Base-by-base conservation (phyloP, 2,888 invertebrate genomes). In the Prosopocoilus inquinatus region DNA sequence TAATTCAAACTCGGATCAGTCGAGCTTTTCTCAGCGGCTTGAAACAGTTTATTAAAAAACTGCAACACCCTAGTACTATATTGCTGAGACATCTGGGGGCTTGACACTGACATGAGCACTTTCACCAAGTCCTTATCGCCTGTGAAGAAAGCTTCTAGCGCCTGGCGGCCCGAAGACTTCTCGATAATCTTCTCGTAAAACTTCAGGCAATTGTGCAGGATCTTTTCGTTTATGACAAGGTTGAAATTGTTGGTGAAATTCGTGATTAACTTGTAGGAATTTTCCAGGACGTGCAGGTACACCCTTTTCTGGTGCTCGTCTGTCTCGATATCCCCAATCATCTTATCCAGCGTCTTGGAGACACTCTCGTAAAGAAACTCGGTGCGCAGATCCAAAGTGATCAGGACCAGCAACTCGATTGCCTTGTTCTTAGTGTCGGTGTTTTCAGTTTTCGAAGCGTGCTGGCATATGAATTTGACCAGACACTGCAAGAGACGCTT, bases 111-210 rank as follows among this genome's bases (percentile, higher is more conserved):
- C 48, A 96, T 79, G 36, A 96, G 78, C 9, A 94, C 82, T 60
- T 89, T 88, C 0, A 91, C 88, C 38, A 95, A 81, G 58, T 87
- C 87, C 65, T 84, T 85, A 20, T 82, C 81, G 0, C 85, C 83
- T 1, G 83, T 84, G 69, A 94, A 94, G 68, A 94, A 93, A 54
- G 84, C 83, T 67, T 92, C 89, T 68, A 94, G 84, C 0, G 95
- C 94, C 66, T 87, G 84, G 59, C 90, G 83, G 0, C 94, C 94
- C 0, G 89, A 84, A 0, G 89, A 83, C 59, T 90, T 90, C 50
- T 94, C 94, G 15, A 96, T 75, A 62, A 94, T 85, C 67, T 87
- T 87, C 72, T 94, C 93, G 85, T 95, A 89, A 69, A 93, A 94
- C 66, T 88, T 89, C 15, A 93, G 80, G 78, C 90, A 84, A 60